Conservation (phyloP, 2,797 vertebrate genomes). For the Mus caroli region DNA sequence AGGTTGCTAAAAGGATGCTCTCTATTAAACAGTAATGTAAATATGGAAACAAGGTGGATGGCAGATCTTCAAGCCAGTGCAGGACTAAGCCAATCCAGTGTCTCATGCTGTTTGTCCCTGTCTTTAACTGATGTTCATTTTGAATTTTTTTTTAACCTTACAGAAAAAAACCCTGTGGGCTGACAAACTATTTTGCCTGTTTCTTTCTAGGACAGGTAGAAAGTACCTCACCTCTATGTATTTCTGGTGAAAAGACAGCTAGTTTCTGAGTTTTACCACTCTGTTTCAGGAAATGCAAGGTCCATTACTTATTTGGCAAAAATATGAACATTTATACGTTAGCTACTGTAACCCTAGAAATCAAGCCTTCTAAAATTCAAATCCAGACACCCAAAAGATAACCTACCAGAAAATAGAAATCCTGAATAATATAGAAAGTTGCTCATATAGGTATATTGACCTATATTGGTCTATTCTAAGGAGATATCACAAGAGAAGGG, state of each 20-base stretch:
- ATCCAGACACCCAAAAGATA: not conserved
- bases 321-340: not conserved
- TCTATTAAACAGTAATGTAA: not conserved
- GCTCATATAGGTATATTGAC: not conserved
- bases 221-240: not conserved
- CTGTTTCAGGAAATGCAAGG: not conserved
- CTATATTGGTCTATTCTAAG: not conserved
- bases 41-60: not conserved
- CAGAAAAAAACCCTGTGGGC: not conserved
- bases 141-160: not conserved
- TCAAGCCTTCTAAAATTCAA: slow-evolving; percentile 40
- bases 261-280: not conserved
- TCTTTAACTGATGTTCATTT: not conserved
- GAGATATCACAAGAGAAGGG: not conserved
- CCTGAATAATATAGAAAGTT: not conserved
- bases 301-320: not conserved
- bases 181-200: not conserved
- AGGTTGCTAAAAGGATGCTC: not conserved
- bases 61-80: not conserved
- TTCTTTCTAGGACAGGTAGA: not conserved
- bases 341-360: slow-evolving; percentile 45
- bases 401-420: not conserved
- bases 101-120: not conserved
- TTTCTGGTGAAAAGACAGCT: not conserved
- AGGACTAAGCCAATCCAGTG: not conserved